Conservation (phyloP, 1,140 invertebrate species). For the Euwallacea fornicatus region DNA sequence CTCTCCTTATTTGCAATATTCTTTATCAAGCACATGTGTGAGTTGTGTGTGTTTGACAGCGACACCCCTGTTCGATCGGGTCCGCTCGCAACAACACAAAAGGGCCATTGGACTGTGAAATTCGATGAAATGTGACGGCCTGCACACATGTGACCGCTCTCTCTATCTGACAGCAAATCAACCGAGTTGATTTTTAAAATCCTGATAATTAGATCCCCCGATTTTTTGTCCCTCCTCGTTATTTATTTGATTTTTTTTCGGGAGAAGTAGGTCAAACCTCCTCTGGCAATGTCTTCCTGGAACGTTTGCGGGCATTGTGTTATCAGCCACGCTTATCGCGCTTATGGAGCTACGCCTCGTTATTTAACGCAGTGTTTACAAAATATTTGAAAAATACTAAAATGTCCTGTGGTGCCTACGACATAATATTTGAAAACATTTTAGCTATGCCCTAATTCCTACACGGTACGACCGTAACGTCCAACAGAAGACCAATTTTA, state of each 20-base stretch:
- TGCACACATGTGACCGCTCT: constrained; percentile 48
- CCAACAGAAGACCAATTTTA: constrained; percentile 11
- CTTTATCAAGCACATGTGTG: constrained; percentile 27
- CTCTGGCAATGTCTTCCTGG: no score
- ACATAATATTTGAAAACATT: constrained; percentile 23
- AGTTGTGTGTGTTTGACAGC: constrained; percentile 35
- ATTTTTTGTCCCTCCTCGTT: background rate
- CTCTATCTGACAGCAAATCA: constrained; percentile 27
- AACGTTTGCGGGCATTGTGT: background rate
- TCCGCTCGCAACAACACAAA: constrained; percentile 39
- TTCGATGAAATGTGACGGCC: constrained; percentile 54
- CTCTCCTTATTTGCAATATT: constrained; percentile 33
- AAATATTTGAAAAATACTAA: background rate
- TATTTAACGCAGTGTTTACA: background rate
- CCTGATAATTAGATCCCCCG: background rate
- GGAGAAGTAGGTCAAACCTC: background rate
- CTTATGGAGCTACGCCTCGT: constrained; percentile 2
- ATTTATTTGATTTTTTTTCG: background rate
- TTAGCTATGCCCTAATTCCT: constrained; percentile 22
- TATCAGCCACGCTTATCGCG: background rate
- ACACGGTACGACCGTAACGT: background rate
- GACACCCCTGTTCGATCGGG: constrained; percentile 28
- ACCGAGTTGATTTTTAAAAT: background rate
- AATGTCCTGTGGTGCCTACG: background rate
- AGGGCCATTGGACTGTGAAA: constrained; percentile 49